Percentiles rank a stretch among this genome's conserved stretches.
phyloP scores from a whole-genome alignment of 2,113 vertebrate genomes.

The Accipiter virgatus region DNA sequence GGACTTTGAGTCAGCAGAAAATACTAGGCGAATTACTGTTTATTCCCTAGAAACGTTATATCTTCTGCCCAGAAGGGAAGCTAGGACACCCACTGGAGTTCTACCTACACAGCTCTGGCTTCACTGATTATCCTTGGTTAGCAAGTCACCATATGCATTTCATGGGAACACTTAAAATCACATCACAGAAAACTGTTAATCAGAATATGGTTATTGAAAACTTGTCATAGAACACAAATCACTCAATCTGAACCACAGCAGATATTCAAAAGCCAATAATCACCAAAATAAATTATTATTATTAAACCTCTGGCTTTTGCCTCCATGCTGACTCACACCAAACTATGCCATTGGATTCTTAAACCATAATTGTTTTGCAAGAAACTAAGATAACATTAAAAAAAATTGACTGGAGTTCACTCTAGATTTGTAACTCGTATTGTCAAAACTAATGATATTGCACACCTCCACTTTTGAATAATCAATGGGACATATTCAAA shows the following conservation, averaged over 20 bases:
- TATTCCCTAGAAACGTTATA: background rate
- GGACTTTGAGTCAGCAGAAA: constrained; percentile 7
- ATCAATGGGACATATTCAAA: background rate
- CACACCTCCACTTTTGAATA: background rate
- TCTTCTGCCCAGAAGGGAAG: background rate
- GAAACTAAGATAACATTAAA: background rate
- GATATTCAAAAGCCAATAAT: background rate
- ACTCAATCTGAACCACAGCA: background rate
- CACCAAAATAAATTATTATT: background rate
- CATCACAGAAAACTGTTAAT: background rate
- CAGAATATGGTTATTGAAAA: background rate
- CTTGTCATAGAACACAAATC: background rate
- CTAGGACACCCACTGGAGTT: background rate
- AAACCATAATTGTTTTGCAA: background rate
- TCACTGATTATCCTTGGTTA: background rate
- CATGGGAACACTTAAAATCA: background rate
- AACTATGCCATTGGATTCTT: background rate
- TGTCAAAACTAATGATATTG: background rate
- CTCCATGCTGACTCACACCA: background rate
- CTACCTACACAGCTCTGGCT: background rate
- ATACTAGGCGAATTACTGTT: background rate
- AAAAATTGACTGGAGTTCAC: background rate
- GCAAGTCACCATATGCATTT: background rate
- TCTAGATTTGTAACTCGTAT: background rate
- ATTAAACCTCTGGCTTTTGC: background rate